phyloP scores from a whole-genome alignment of 2,797 vertebrate species.

The Neosalanx taihuensis region DNA sequence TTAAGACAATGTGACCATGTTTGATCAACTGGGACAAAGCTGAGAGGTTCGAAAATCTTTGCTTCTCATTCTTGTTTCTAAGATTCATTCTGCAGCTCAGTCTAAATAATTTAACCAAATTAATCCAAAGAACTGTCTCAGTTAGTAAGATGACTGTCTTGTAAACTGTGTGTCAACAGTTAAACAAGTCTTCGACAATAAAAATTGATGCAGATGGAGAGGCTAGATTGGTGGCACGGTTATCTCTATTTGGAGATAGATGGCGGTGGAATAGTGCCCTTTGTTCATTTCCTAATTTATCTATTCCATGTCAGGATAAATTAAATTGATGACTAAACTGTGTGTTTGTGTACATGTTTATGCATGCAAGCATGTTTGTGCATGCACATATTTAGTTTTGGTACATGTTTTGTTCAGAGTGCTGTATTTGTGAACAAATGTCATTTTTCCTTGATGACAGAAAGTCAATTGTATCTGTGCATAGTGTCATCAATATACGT shows the following conservation, averaged over 20 bases:
- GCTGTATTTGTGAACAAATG: conserved; percentile 8
- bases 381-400: background rate
- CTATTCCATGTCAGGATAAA: conserved; percentile 76
- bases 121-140: conserved; percentile 41
- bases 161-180: conserved; percentile 71
- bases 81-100: conserved; percentile 38
- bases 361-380: background rate
- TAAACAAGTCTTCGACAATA: conserved; percentile 70
- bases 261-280: conserved; percentile 64
- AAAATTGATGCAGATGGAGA: conserved; percentile 72
- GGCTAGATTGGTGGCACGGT: conserved; percentile 39
- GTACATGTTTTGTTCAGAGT: conserved; percentile 40
- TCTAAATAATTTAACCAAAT: conserved; percentile 46
- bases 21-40: background rate
- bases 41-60: conserved; percentile 13
- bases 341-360: conserved; percentile 36
- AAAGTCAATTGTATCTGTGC: conserved; percentile 9
- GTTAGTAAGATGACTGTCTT: conserved; percentile 67
- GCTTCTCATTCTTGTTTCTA: conserved; percentile 38
- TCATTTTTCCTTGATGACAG: conserved; percentile 1
- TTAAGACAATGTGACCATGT: background rate
- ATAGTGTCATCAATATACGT: background rate
- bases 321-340: conserved; percentile 76
- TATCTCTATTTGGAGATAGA: conserved; percentile 72
- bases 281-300: conserved; percentile 76